Evolutionary conservation across 1,140 invertebrate genomes (phyloP).

Genomic region (Cardiocondyla obscurior): DNA sequence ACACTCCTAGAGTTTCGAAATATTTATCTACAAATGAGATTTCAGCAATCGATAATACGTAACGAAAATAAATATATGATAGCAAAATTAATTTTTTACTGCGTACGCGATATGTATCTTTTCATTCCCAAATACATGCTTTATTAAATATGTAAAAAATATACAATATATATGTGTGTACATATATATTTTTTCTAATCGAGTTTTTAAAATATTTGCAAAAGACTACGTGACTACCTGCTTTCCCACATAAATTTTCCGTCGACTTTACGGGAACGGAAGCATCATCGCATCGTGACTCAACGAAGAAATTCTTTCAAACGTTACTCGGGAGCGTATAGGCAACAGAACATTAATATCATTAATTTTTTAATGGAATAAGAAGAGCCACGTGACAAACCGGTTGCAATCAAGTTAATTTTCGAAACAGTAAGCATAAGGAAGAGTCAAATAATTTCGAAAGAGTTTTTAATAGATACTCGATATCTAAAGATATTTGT

Average conservation of each 20-base stretch:
- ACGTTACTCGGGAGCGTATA: background rate
- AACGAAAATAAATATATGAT: background rate
- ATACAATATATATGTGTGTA: background rate
- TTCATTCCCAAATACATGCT: background rate
- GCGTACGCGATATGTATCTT: background rate
- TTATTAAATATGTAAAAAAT: conserved; percentile 6
- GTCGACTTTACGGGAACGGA: conserved; percentile 27
- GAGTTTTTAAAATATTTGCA: conserved; percentile 35
- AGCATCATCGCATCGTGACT: conserved; percentile 43
- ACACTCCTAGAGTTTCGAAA: background rate
- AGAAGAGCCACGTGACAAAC: background rate
- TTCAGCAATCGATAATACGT: background rate
- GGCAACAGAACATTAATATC: background rate
- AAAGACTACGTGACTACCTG: conserved; percentile 20
- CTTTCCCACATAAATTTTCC: conserved; percentile 42
- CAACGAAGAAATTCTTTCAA: conserved; percentile 27
- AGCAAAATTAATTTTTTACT: background rate
- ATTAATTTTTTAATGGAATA: background rate
- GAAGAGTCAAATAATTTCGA: background rate
- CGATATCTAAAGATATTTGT: background rate
- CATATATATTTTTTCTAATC: background rate
- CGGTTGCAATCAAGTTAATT: background rate
- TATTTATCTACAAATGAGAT: background rate
- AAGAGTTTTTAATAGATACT: background rate
- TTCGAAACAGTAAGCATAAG: background rate